These are phyloP conservation scores for Perca fluviatilis DNA, from an alignment of 2,113 vertebrate species.

Conservation along the genomic window DNA sequence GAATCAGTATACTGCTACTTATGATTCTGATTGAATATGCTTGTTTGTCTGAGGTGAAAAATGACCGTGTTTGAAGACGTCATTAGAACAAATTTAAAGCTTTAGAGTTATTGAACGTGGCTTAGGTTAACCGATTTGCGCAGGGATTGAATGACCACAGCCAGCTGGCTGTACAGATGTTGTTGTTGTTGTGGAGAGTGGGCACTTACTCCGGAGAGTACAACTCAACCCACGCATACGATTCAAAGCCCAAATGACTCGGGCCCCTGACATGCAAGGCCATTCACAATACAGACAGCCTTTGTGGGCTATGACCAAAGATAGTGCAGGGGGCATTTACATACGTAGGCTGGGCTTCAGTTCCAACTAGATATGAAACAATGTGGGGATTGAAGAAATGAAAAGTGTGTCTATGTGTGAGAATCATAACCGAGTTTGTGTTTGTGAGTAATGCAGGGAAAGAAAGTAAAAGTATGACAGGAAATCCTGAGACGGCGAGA, in stretches of 20 bases:
- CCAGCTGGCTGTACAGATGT: constrained; percentile 60
- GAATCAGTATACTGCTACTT: constrained; percentile 22
- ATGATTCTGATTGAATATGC: constrained; percentile 41
- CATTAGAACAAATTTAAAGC: constrained; percentile 13
- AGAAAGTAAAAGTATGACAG: constrained; percentile 18
- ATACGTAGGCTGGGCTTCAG: neutral
- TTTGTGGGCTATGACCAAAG: constrained; percentile 22
- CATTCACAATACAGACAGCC: constrained; percentile 18
- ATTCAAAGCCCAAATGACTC: constrained; percentile 12
- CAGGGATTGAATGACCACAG: constrained; percentile 30
- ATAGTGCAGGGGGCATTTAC: constrained; percentile 27
- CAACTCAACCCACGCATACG: constrained; percentile 20
- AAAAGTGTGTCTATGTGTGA: neutral
- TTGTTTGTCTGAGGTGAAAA: constrained; percentile 43
- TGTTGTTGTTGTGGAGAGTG: constrained; percentile 28
- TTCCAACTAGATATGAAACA: neutral
- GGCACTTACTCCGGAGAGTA: constrained; percentile 18
- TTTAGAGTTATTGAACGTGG: constrained; percentile 34
- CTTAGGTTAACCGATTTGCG: constrained; percentile 1
- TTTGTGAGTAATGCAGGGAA: neutral
- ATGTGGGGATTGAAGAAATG: neutral
- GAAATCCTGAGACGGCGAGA: neutral
- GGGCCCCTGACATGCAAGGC: constrained; percentile 15
- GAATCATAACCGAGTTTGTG: neutral
- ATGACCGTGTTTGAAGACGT: neutral